Percentiles rank a stretch among this genome's conserved stretches.
phyloP scores from a whole-genome alignment of 2,888 invertebrate genomes.

The Diarsia dahlii region DNA sequence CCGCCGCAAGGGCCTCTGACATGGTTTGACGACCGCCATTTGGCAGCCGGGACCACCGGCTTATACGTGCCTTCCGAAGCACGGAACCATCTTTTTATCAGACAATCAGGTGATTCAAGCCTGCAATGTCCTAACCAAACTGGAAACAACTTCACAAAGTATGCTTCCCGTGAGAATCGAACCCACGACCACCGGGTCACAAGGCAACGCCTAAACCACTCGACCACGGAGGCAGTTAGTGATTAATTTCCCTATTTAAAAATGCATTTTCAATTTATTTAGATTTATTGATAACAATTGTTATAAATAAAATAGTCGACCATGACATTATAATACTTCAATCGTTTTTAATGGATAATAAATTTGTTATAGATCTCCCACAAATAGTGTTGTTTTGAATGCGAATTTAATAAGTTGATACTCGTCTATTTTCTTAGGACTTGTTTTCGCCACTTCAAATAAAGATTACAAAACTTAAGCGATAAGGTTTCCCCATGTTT shows the following conservation, averaged over 20 bases:
- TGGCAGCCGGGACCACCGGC: too few species aligned
- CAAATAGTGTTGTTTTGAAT: conserved; percentile 4
- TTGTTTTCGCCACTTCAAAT: conserved; percentile 16
- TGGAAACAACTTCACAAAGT: too few species aligned
- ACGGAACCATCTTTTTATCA: too few species aligned
- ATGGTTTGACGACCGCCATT: too few species aligned
- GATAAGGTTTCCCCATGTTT: conserved; percentile 34
- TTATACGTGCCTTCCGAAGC: too few species aligned
- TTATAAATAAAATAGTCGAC: conserved; percentile 3
- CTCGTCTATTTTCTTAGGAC: conserved; percentile 14
- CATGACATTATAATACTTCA: background rate
- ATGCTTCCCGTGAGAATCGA: too few species aligned
- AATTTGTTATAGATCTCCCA: conserved; percentile 3
- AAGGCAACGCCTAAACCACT: too few species aligned
- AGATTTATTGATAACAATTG: background rate
- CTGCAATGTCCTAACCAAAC: too few species aligned
- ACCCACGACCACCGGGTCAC: too few species aligned
- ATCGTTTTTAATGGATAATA: conserved; percentile 12
- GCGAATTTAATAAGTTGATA: background rate
- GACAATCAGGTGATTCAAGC: too few species aligned
- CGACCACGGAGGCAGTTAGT: too few species aligned
- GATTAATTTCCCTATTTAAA: background rate
- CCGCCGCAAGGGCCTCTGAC: too few species aligned
- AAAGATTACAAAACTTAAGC: conserved; percentile 19
- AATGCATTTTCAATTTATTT: conserved; percentile 2